Percentiles rank a stretch among this genome's conserved stretches.
Conservation (phyloP, 2,797 vertebrate species). For the Poeciliopsis infans region DNA sequence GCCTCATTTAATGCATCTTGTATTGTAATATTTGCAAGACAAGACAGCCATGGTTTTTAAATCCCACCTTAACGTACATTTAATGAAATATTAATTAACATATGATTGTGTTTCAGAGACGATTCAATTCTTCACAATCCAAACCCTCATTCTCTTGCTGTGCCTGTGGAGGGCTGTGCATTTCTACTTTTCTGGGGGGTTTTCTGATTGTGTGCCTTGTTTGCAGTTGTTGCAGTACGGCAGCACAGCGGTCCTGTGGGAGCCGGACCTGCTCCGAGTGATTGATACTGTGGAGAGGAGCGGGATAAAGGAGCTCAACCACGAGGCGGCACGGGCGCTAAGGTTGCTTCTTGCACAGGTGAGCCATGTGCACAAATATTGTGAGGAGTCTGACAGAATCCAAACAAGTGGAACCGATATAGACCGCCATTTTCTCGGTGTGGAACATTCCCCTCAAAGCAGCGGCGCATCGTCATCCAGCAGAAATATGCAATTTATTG, state of each 20-base stretch:
- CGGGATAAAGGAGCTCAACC: slow-evolving; percentile 70
- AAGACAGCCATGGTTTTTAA: neutral
- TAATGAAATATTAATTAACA: neutral
- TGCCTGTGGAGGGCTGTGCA: neutral
- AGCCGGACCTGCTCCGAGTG: slow-evolving; percentile 71
- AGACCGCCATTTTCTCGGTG: neutral
- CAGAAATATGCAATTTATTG: neutral
- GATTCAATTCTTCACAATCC: neutral
- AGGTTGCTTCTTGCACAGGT: slow-evolving; percentile 76
- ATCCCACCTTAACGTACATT: neutral
- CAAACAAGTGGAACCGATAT: neutral
- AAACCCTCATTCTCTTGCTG: neutral
- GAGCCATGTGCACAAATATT: slow-evolving; percentile 8
- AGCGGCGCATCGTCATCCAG: neutral
- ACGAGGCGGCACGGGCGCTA: slow-evolving; percentile 65
- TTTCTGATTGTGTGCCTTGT: slow-evolving; percentile 14
- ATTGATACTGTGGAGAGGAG: slow-evolving; percentile 71
- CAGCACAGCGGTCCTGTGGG: slow-evolving; percentile 57
- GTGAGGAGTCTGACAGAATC: neutral
- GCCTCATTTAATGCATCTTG: neutral
- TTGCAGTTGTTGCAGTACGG: slow-evolving; percentile 74
- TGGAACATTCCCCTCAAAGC: neutral
- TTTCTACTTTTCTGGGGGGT: neutral
- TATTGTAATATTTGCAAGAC: neutral
- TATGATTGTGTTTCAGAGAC: neutral